These are phyloP conservation scores for Rynchops niger DNA, from an alignment of 2,113 vertebrate species.

Conservation along the genomic window DNA sequence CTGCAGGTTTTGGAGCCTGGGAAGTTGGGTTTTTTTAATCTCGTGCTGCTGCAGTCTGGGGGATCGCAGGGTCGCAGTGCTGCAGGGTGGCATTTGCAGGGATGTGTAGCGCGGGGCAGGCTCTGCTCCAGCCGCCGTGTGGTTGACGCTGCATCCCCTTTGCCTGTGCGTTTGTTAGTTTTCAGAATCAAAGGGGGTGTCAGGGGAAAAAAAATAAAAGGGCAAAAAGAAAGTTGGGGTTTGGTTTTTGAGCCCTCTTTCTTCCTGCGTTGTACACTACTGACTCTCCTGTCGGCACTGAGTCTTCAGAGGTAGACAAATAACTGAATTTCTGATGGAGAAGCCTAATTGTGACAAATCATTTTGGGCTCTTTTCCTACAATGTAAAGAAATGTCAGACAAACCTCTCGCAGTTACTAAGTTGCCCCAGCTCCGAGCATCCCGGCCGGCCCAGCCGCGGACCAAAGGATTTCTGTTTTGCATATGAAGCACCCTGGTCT, in stretches of 20 bases:
- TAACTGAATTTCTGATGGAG: not conserved
- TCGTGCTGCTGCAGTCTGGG: not conserved
- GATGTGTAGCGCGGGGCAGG: rapidly evolving
- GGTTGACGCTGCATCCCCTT: not conserved
- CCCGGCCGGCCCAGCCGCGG: rapidly evolving
- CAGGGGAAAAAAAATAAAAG: rapidly evolving
- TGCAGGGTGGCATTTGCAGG: not conserved
- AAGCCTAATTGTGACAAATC: not conserved
- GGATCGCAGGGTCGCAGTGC: rapidly evolving
- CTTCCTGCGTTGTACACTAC: not conserved
- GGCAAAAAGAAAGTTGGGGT: not conserved
- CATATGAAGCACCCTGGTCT: not conserved
- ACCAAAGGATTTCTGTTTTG: not conserved
- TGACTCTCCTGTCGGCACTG: not conserved
- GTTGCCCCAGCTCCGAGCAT: not conserved
- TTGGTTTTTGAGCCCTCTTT: not conserved
- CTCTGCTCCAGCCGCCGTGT: rapidly evolving
- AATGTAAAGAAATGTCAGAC: not conserved
- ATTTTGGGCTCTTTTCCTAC: not conserved
- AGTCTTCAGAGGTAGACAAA: not conserved
- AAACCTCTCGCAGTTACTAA: rapidly evolving
- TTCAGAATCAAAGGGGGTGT: not conserved
- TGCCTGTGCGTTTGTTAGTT: rapidly evolving
- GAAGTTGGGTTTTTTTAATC: rapidly evolving
- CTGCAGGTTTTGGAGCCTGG: not conserved